Conservation (phyloP, 2,113 vertebrate genomes). For the Planiliza haematocheilus region DNA sequence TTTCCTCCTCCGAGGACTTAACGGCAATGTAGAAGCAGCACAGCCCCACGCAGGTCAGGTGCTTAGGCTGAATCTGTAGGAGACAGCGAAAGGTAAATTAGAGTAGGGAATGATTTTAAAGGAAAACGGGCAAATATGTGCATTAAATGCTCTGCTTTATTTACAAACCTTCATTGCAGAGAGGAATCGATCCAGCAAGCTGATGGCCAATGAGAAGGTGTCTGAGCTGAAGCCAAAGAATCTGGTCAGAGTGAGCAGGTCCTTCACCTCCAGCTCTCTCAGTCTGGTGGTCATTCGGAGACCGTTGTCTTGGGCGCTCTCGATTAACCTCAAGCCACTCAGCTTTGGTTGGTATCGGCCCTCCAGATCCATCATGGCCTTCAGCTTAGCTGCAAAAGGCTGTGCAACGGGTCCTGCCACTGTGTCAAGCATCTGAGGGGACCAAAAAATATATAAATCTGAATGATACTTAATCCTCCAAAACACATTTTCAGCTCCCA, state of each 20-base stretch:
- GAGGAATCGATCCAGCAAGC: conserved; percentile 93
- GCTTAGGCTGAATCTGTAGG: conserved; percentile 94
- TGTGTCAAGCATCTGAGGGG: conserved; percentile 91
- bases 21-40: conserved; percentile 97
- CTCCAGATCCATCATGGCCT: conserved; percentile 88
- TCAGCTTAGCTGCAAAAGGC: conserved; percentile 87
- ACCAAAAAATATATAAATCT: conserved; percentile 6
- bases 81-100: neutral
- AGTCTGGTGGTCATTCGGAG: conserved; percentile 91
- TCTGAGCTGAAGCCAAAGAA: conserved; percentile 95
- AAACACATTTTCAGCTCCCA: neutral
- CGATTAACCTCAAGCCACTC: conserved; percentile 89
- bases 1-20: conserved; percentile 92
- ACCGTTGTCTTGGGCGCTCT: conserved; percentile 90
- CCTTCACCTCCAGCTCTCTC: conserved; percentile 93
- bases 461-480: neutral
- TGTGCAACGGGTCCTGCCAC: conserved; percentile 75
- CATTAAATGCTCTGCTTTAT: neutral
- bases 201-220: conserved; percentile 92
- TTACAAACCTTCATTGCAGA: conserved; percentile 93
- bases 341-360: conserved; percentile 89
- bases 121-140: neutral
- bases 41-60: conserved; percentile 94
- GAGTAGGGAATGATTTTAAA: neutral
- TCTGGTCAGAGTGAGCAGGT: conserved; percentile 92